phyloP scores from a whole-genome alignment of 1,140 invertebrate genomes.

The Matsumurasca onukii region DNA sequence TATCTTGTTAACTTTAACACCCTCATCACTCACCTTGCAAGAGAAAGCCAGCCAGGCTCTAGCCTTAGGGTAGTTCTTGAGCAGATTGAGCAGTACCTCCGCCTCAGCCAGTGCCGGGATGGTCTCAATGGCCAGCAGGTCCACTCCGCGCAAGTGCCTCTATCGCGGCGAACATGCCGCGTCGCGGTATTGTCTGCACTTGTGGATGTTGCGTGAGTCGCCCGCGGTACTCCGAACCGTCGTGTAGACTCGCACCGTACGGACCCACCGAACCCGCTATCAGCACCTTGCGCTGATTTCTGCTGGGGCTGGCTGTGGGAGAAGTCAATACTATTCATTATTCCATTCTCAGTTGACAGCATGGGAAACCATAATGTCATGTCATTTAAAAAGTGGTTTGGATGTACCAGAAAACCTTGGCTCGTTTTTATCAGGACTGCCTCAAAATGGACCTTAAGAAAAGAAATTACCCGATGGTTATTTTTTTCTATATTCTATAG shows the following conservation, averaged over 20 bases:
- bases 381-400: too few species aligned
- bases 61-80: constrained; percentile 70
- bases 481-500: too few species aligned
- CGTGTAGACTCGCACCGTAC: constrained; percentile 82
- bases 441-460: too few species aligned
- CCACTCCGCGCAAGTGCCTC: constrained; percentile 72
- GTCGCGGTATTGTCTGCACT: constrained; percentile 64
- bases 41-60: constrained; percentile 87
- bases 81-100: constrained; percentile 70
- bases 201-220: constrained; percentile 69
- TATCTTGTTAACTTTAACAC: too few species aligned
- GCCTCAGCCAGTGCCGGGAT: constrained; percentile 83
- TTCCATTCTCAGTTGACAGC: too few species aligned
- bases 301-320: too few species aligned
- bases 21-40: constrained; percentile 76
- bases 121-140: constrained; percentile 86
- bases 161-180: constrained; percentile 82
- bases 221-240: constrained; percentile 91
- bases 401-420: too few species aligned
- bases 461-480: too few species aligned
- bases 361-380: too few species aligned
- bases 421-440: too few species aligned
- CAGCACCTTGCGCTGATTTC: constrained; percentile 51
- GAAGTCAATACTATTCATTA: too few species aligned
- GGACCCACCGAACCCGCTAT: constrained; percentile 86